Conservation (phyloP, 2,888 invertebrate genomes). For the Epiblema foenella region DNA sequence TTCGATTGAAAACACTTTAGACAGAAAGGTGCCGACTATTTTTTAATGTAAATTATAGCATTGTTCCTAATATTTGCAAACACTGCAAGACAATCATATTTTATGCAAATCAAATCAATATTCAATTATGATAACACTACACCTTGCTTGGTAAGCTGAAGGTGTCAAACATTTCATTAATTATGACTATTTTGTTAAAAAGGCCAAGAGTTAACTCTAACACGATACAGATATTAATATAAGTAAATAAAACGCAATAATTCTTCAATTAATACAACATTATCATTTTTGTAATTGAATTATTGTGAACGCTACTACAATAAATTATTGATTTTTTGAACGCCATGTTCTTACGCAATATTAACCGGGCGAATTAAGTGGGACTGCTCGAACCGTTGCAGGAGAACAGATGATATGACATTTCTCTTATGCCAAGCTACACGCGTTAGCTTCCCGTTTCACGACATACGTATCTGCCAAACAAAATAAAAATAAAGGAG, state of each 20-base stretch:
- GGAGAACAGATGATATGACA: not conserved
- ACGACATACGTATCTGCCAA: slow-evolving; percentile 49
- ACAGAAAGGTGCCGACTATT: not conserved
- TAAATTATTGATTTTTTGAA: slow-evolving; percentile 48
- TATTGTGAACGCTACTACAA: slow-evolving; percentile 31
- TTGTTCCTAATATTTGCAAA: slow-evolving; percentile 7
- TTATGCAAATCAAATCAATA: slow-evolving; percentile 35
- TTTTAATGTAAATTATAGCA: not conserved
- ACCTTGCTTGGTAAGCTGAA: slow-evolving; percentile 4
- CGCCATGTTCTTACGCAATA: slow-evolving; percentile 49
- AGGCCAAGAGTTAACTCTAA: not conserved
- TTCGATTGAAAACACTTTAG: slow-evolving; percentile 30
- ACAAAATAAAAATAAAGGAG: slow-evolving; percentile 51
- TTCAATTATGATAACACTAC: slow-evolving; percentile 8
- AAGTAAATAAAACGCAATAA: not conserved
- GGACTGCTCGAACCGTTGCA: not conserved
- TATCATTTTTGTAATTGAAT: not conserved
- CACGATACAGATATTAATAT: not conserved
- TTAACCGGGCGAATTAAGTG: slow-evolving; percentile 47
- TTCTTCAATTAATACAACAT: not conserved
- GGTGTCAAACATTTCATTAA: slow-evolving; percentile 15
- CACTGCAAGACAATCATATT: slow-evolving; percentile 1
- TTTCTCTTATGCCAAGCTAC: slow-evolving; percentile 29
- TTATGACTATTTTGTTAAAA: not conserved
- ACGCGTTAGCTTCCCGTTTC: slow-evolving; percentile 44